phyloP scores from a whole-genome alignment of 2,888 invertebrate genomes.

The Ophioninae sp. region DNA sequence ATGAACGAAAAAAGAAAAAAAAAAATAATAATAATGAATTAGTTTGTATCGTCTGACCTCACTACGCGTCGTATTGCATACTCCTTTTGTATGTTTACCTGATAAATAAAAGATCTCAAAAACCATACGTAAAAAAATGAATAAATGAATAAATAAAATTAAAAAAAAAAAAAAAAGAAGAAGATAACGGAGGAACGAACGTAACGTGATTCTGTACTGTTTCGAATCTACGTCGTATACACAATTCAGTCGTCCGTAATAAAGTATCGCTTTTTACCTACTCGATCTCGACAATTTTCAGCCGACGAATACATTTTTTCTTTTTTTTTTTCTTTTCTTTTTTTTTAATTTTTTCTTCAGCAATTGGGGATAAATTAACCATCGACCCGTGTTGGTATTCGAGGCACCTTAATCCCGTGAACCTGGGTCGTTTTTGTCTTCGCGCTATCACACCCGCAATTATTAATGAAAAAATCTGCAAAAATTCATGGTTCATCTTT shows the following conservation, averaged over 20 bases:
- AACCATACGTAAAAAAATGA: constrained; percentile 63
- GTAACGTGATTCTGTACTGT: background rate
- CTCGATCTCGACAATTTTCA: background rate
- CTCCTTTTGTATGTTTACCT: constrained; percentile 77
- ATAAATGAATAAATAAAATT: too few species aligned
- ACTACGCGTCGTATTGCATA: constrained; percentile 74
- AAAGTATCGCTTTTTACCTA: constrained; percentile 1
- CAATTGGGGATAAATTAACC: too few species aligned
- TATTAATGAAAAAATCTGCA: too few species aligned
- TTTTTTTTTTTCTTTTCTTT: too few species aligned
- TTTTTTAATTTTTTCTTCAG: too few species aligned
- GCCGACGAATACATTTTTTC: background rate
- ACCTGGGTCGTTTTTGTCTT: too few species aligned
- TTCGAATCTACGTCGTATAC: background rate
- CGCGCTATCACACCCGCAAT: too few species aligned
- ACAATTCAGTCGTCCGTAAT: background rate
- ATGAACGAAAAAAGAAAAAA: constrained; percentile 8
- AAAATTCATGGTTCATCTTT: too few species aligned
- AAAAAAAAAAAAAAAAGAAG: background rate
- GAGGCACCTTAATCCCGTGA: too few species aligned
- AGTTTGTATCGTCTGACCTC: constrained; percentile 72
- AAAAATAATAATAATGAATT: constrained; percentile 55
- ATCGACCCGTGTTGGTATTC: too few species aligned
- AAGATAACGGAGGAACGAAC: background rate
- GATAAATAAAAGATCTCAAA: constrained; percentile 77